These are phyloP conservation scores for Caenorhabditis parvicauda DNA, from an alignment of 2,888 invertebrate species.

Conservation along the genomic window DNA sequence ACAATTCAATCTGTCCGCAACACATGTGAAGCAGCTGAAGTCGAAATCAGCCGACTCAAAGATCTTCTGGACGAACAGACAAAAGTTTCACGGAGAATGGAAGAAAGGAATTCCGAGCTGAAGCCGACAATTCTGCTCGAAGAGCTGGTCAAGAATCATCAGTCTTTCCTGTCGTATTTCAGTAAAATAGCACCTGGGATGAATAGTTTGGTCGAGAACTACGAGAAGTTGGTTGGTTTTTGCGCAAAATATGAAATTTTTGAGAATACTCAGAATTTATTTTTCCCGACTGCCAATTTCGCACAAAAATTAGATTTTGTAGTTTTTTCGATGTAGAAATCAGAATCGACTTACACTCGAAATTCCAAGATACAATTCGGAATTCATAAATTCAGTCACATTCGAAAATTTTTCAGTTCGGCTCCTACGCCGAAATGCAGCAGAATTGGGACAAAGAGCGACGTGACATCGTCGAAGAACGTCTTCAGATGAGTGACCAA, in stretches of 20 bases:
- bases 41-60: conserved; percentile 23
- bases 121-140: conserved; percentile 24
- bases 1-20: not conserved
- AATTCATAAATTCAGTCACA: no score
- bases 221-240: conserved; percentile 20
- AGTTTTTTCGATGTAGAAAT: no score
- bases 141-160: conserved; percentile 18
- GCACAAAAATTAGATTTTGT: no score
- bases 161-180: conserved; percentile 8
- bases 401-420: conserved; percentile 12
- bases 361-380: no score
- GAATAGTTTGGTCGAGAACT: conserved; percentile 7
- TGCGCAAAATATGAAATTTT: not conserved
- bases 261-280: no score
- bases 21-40: conserved; percentile 8
- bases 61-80: conserved; percentile 30
- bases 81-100: conserved; percentile 20
- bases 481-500: conserved; percentile 20
- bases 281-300: no score
- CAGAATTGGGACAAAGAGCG: conserved; percentile 3
- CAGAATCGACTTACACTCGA: no score
- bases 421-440: conserved; percentile 18
- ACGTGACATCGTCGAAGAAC: not conserved
- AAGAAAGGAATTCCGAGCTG: conserved; percentile 23
- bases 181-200: conserved; percentile 12